Evolutionary conservation across 2,797 vertebrate genomes (phyloP).

Genomic region (Eulemur albifrons): DNA sequence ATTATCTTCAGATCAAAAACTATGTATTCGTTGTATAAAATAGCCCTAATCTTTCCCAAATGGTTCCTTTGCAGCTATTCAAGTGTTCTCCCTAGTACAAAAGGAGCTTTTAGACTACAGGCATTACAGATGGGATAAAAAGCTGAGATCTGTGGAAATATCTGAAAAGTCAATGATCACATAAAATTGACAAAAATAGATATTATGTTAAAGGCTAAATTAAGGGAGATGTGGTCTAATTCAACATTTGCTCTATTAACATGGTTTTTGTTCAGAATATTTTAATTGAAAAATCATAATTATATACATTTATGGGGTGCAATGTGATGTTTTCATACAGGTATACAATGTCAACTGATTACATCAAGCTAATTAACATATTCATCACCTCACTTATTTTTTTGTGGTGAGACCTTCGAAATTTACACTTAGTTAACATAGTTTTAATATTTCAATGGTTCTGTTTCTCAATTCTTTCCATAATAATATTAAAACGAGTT

Average conservation of each 20-base stretch:
- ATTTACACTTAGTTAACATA: neutral
- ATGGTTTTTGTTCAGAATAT: neutral
- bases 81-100: neutral
- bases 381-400: neutral
- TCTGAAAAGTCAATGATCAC: neutral
- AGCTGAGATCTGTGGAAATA: neutral
- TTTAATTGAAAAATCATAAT: neutral
- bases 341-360: neutral
- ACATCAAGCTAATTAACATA: neutral
- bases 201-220: neutral
- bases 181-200: neutral
- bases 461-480: neutral
- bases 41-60: neutral
- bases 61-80: neutral
- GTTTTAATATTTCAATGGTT: neutral
- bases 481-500: neutral
- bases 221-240: neutral
- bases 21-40: neutral
- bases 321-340: no score
- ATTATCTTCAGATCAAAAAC: neutral
- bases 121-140: neutral
- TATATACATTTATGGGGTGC: neutral
- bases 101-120: neutral
- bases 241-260: neutral
- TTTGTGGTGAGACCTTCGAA: neutral